Base-by-base conservation (phyloP, 2,888 invertebrate genomes). In the Cataglyphis livida region DNA sequence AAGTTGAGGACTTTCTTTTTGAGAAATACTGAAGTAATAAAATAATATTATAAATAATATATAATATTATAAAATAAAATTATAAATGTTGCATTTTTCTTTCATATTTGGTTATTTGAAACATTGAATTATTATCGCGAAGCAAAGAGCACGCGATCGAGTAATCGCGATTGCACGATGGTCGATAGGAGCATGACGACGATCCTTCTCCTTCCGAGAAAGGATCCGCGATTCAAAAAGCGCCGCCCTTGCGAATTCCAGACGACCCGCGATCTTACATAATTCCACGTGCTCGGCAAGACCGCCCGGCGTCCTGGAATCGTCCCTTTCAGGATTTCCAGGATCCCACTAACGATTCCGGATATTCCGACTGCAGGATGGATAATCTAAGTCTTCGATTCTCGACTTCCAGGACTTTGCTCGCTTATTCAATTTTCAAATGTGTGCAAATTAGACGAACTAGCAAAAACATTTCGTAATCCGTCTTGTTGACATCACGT, bases 201-300 rank as follows among this genome's bases (percentile, higher is more conserved):
- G 44, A 70, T 44, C 5, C 59, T 44, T 54, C 44, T 70, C 18
- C 71, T 83, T 83, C 83, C 51, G 68, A 84, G 83, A 84, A 83
- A 54, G 73, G 81, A 84, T 81, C 35, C 81, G 83, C 83, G 83
- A 81, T 84, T 84, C 81, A 84, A 84, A 84, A 84, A 84, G 83
- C 71, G 81, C 81, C 83, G 68, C 51, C 25, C 54, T 73, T 74
- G 68, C 81, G 68, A 84, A 84, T 83, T 83, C 83, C 70, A 79
- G 64, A 79, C 79, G 70, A 70, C 38, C 61, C 75, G 82, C 83
- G 81, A 84, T 81, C 71, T 75, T 79, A 65, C 84, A 71, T 79
- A 85, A 89, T 89, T 87, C 73, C 84, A 68, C 89, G 85, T 87
- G 87, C 85, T 76, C 88, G 81, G 85, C 81, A 82, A 84, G 86